Evolutionary conservation across 2,888 invertebrate species (phyloP).

Genomic region (Melinaea marsaeus): DNA sequence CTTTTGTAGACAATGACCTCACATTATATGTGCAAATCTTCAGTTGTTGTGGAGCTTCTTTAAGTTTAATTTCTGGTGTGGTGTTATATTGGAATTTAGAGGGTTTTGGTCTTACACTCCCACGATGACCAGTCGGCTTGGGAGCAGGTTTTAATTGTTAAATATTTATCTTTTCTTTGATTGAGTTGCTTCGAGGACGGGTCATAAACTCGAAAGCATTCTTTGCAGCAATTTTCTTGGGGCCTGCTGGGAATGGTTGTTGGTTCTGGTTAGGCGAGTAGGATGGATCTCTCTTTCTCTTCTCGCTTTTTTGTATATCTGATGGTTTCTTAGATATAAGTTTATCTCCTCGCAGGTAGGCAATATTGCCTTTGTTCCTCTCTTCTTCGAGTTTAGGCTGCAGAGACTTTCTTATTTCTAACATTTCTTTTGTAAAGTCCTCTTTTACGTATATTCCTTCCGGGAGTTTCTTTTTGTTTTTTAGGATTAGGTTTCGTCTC

Average conservation of each 20-base stretch:
- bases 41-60: slow-evolving; percentile 8
- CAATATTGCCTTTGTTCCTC: no score
- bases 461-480: no score
- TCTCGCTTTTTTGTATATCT: no score
- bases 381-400: no score
- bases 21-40: slow-evolving; percentile 9
- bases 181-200: slow-evolving; percentile 21
- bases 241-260: slow-evolving; percentile 5
- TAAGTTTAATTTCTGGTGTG: slow-evolving; percentile 4
- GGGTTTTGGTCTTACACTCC: slow-evolving; percentile 11
- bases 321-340: no score
- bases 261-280: no score
- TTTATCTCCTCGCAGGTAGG: no score
- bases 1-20: background rate
- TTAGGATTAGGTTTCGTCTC: no score
- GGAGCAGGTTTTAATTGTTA: slow-evolving; percentile 16
- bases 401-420: no score
- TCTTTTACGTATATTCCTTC: no score
- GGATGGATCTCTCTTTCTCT: no score
- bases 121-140: slow-evolving; percentile 27
- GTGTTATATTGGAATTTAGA: slow-evolving; percentile 9
- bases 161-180: slow-evolving; percentile 14
- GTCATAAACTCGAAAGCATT: slow-evolving; percentile 18
- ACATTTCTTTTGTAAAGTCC: no score
- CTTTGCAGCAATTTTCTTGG: slow-evolving; percentile 24